phyloP scores from a whole-genome alignment of 2,888 invertebrate genomes.

The Sericinus montela region DNA sequence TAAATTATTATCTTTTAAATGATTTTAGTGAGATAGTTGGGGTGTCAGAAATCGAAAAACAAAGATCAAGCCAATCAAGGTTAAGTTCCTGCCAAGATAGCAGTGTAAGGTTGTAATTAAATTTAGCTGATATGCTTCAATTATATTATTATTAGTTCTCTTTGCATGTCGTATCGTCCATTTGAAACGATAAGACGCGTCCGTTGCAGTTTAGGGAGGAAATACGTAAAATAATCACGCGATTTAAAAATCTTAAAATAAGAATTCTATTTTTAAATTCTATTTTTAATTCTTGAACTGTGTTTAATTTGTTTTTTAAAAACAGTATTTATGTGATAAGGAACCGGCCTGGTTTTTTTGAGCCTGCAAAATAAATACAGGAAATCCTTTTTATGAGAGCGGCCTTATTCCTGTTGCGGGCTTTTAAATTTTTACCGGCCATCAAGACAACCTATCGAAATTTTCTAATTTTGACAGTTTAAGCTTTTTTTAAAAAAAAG shows the following conservation, averaged over 20 bases:
- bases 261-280: neutral
- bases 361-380: too few relatives aligned
- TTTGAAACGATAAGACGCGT: constrained; percentile 5
- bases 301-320: too few relatives aligned
- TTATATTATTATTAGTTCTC: neutral
- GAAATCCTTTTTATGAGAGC: too few relatives aligned
- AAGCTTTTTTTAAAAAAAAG: too few relatives aligned
- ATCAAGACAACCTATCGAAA: too few relatives aligned
- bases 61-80: neutral
- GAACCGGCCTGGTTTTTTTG: too few relatives aligned
- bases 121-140: neutral
- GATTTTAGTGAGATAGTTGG: neutral
- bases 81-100: neutral
- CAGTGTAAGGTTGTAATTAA: neutral
- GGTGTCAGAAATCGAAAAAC: neutral
- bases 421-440: too few relatives aligned
- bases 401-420: too few relatives aligned
- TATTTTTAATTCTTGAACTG: too few relatives aligned
- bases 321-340: too few relatives aligned
- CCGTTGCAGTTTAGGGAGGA: constrained; percentile 1
- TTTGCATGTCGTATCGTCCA: constrained; percentile 4
- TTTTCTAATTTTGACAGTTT: too few relatives aligned
- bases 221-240: constrained; percentile 5
- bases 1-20: too few relatives aligned
- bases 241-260: neutral